A percentile compares a stretch with the other conserved stretches of the same genome.
Conservation (phyloP, 1,140 invertebrate genomes). For the Tetragonula clypearis region DNA sequence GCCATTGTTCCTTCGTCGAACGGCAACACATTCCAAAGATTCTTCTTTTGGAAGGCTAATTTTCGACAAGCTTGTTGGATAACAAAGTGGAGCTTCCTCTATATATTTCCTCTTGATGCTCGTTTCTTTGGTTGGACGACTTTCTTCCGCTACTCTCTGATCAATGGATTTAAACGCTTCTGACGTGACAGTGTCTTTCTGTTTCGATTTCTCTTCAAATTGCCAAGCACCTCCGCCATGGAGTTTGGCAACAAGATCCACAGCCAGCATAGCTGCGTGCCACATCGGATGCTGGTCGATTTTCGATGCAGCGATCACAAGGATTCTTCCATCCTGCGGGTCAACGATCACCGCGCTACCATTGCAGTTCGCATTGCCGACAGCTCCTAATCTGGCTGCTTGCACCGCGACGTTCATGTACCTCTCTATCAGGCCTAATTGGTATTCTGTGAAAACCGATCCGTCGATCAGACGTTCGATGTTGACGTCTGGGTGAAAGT, state of each 20-base stretch:
- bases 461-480: slow-evolving; percentile 85
- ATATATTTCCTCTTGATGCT: slow-evolving; percentile 68
- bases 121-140: slow-evolving; percentile 18
- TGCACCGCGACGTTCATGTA: slow-evolving; percentile 86
- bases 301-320: slow-evolving; percentile 86
- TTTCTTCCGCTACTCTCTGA: background rate
- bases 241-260: slow-evolving; percentile 91
- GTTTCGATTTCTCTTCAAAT: slow-evolving; percentile 25
- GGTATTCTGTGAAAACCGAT: slow-evolving; percentile 84
- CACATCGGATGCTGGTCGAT: slow-evolving; percentile 87
- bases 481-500: slow-evolving; percentile 91
- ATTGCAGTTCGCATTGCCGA: slow-evolving; percentile 72
- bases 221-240: slow-evolving; percentile 92
- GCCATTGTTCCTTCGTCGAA: slow-evolving; percentile 37
- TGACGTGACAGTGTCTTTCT: background rate
- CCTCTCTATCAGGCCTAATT: slow-evolving; percentile 84
- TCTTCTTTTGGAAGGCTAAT: slow-evolving; percentile 57
- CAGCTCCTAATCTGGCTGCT: slow-evolving; percentile 78
- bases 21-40: background rate
- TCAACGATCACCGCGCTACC: slow-evolving; percentile 87
- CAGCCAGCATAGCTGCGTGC: slow-evolving; percentile 92
- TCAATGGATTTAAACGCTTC: too few relatives aligned
- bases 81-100: slow-evolving; percentile 69
- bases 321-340: slow-evolving; percentile 83
- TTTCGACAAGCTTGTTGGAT: slow-evolving; percentile 65